Base-by-base conservation (phyloP, 1,140 invertebrate species). In the Halesus radiatus region DNA sequence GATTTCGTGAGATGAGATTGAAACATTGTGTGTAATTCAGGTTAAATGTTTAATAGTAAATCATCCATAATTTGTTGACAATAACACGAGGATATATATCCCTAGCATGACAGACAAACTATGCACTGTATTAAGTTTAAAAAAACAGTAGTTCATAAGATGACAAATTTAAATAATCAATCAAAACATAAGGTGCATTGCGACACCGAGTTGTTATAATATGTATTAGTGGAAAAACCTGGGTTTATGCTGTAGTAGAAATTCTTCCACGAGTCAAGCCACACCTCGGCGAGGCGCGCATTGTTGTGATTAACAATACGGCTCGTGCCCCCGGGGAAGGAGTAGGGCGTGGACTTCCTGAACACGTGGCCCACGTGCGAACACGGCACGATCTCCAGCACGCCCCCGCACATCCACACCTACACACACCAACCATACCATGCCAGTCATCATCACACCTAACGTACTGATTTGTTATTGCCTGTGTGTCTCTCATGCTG, bases 221-320 rank as follows among this genome's bases (percentile, higher is more conserved):
- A 32, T 32, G 7, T 32, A 72, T 72, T 52, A 76, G 54, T 76
- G 26, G 23, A 70, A 68, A 86, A 90, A 96, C 95, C 95, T 96
- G 97, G 97, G 92, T 98, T 98, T 92, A 98, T 97, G 91, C 96
- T 96, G 94, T 97, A 98, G 94, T 98, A 99, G 93, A 98, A 98
- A 89, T 97, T 93, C 92, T 97, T 97, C 96, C 97, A 99, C 87
- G 98, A 95, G 91, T 99, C 98, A 90, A 99, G 94, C 98, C 98
- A 99, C 84, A 99, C 98, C 90, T 98, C 96, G 81, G 97, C 97
- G 85, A 98, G 93, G 84, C 98, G 93, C 84, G 96, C 97, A 92
- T 98, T 98, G 92, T 99, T 99, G 92, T 98, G 97, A 93, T 99
- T 98, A 89, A 99, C 96, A 89, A 99, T 97, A 88, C 96, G 95